A percentile compares a stretch with the other conserved stretches of the same genome.
Evolutionary conservation across 2,113 vertebrate species (phyloP).

Genomic region (Actinemys pallida): DNA sequence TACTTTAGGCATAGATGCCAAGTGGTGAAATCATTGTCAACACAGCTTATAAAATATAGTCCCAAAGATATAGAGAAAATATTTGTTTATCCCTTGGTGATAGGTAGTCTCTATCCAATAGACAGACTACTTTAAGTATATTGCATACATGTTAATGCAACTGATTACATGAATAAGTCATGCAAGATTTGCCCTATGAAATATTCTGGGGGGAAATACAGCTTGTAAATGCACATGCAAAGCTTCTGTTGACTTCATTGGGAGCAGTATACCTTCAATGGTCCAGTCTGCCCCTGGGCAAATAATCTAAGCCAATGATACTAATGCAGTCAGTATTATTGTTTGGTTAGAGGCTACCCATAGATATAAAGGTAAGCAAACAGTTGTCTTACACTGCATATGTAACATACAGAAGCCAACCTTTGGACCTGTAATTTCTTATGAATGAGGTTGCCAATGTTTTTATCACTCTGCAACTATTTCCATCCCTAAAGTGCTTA

Average conservation of each 20-base stretch:
- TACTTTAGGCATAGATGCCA: background rate
- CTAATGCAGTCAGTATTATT: background rate
- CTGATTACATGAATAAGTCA: background rate
- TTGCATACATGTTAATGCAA: fast-evolving
- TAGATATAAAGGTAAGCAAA: background rate
- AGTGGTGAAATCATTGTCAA: background rate
- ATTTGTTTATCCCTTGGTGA: background rate
- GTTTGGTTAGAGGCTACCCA: background rate
- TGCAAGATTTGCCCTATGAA: background rate
- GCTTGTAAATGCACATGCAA: background rate
- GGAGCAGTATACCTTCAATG: background rate
- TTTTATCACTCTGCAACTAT: background rate
- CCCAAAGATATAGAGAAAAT: background rate
- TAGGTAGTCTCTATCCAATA: background rate
- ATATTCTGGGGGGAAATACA: background rate
- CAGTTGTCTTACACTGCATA: background rate
- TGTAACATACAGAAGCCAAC: background rate
- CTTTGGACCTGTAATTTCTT: background rate
- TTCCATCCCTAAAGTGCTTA: background rate
- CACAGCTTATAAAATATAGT: background rate
- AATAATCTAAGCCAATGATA: background rate
- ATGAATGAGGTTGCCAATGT: background rate
- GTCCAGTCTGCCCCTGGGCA: background rate
- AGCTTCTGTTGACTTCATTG: background rate
- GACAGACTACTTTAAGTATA: background rate